Evolutionary conservation across 92 coral and sea anemone species (phyloP).

Genomic region (Porites evermanni): DNA sequence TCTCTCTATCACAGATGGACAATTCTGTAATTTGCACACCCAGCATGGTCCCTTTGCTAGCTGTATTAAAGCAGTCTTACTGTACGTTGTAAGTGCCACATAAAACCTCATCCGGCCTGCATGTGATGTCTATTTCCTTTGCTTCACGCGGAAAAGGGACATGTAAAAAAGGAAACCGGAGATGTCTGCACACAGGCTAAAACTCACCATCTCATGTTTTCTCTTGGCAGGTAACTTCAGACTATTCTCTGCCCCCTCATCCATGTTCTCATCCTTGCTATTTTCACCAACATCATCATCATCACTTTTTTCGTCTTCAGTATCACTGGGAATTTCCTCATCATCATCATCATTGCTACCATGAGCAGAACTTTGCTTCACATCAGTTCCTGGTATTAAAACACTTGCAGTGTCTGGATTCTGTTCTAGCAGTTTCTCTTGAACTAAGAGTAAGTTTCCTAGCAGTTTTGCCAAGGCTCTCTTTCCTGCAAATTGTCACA

Average conservation of each 20-base stretch:
- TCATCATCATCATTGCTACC: constrained; percentile 65
- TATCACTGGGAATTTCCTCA: constrained; percentile 92
- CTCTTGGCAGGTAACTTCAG: constrained; percentile 77
- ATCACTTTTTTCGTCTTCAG: constrained; percentile 76
- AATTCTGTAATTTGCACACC: too few relatives aligned
- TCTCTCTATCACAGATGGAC: too few relatives aligned
- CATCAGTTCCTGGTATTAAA: constrained; percentile 52
- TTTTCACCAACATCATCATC: constrained; percentile 16
- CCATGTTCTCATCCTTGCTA: constrained; percentile 6
- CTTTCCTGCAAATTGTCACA: constrained; percentile 52
- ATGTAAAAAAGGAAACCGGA: too few relatives aligned
- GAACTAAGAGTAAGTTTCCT: constrained; percentile 74
- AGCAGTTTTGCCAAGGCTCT: constrained; percentile 71
- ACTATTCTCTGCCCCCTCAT: constrained; percentile 11
- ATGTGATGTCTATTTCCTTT: too few relatives aligned
- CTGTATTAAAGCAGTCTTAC: too few relatives aligned
- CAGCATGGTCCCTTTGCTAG: too few relatives aligned
- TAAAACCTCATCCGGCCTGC: too few relatives aligned
- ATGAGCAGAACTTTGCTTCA: constrained; percentile 23
- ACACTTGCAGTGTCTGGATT: constrained; percentile 80
- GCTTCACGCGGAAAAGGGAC: too few relatives aligned
- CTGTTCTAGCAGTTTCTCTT: constrained; percentile 82
- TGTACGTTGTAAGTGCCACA: too few relatives aligned
- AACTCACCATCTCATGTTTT: constrained; percentile 77
- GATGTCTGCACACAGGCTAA: background rate